Evolutionary conservation across 2,797 vertebrate species (phyloP).

Genomic region (Ceyx erithaca): DNA sequence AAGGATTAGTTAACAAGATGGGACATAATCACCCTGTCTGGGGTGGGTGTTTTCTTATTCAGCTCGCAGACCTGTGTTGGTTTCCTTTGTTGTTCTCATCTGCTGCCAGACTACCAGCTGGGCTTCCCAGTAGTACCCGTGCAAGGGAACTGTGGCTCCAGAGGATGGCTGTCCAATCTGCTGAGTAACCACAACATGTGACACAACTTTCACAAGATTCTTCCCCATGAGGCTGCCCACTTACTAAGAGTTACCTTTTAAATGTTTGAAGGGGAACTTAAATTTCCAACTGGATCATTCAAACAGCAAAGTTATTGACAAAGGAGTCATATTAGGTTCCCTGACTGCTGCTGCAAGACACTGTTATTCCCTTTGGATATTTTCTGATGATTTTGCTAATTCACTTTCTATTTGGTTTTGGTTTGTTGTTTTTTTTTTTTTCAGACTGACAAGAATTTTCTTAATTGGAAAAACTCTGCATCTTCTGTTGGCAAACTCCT

Average conservation of each 20-base stretch:
- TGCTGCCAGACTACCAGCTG: not conserved
- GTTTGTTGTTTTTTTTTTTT: not conserved
- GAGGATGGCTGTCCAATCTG: not conserved
- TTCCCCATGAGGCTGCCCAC: not conserved
- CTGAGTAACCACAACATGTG: accelerated
- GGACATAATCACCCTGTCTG: constrained; percentile 54
- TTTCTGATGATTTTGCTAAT: constrained; percentile 22
- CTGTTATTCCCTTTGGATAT: not conserved
- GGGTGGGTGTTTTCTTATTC: not conserved
- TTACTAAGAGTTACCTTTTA: not conserved
- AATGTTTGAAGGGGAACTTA: not conserved
- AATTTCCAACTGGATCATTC: not conserved
- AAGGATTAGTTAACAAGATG: constrained; percentile 65
- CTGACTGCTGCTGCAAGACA: not conserved
- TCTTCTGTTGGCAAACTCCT: constrained; percentile 4
- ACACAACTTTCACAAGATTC: not conserved
- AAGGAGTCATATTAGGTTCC: not conserved
- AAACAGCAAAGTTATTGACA: not conserved
- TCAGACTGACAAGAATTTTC: not conserved
- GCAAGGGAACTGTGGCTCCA: not conserved
- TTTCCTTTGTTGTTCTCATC: constrained; percentile 17
- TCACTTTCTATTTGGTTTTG: not conserved
- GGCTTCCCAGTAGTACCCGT: not conserved
- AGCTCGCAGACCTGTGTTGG: not conserved
- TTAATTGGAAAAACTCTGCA: not conserved